A percentile compares a stretch with the other conserved stretches of the same genome.
phyloP scores from a whole-genome alignment of 2,888 invertebrate species.

The Creontiades dilutus region DNA sequence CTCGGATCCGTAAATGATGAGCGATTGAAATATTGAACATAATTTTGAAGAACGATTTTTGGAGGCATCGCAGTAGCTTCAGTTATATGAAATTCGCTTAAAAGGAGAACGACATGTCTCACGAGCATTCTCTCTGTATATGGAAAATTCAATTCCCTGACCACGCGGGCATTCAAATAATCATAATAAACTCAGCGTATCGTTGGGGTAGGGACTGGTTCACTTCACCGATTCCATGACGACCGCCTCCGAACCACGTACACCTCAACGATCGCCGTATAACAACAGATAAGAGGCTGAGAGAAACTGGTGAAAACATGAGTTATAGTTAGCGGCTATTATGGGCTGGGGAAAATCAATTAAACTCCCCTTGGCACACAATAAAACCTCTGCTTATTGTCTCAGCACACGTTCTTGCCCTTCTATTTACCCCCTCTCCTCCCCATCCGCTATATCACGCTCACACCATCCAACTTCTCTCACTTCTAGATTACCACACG shows the following conservation, averaged over 20 bases:
- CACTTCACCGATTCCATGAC: background rate
- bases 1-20: too few species aligned
- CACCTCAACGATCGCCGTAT: background rate
- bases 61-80: too few species aligned
- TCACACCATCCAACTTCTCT: background rate
- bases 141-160: too few species aligned
- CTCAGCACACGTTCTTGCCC: constrained; percentile 7
- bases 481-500: background rate
- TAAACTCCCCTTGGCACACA: constrained; percentile 22
- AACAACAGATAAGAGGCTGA: background rate
- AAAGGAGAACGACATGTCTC: too few species aligned
- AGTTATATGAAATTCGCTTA: too few species aligned
- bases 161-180: too few species aligned
- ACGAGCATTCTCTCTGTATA: too few species aligned
- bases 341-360: constrained; percentile 12
- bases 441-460: background rate
- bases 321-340: constrained; percentile 20
- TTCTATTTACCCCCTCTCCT: background rate
- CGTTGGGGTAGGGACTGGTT: background rate
- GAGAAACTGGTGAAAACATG: constrained; percentile 25
- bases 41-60: too few species aligned
- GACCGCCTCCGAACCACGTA: background rate
- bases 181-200: background rate
- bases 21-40: too few species aligned
- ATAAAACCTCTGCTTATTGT: constrained; percentile 31